These are phyloP conservation scores for Dicentrarchus labrax DNA, from an alignment of 2,113 vertebrate genomes.

Conservation along the genomic window DNA sequence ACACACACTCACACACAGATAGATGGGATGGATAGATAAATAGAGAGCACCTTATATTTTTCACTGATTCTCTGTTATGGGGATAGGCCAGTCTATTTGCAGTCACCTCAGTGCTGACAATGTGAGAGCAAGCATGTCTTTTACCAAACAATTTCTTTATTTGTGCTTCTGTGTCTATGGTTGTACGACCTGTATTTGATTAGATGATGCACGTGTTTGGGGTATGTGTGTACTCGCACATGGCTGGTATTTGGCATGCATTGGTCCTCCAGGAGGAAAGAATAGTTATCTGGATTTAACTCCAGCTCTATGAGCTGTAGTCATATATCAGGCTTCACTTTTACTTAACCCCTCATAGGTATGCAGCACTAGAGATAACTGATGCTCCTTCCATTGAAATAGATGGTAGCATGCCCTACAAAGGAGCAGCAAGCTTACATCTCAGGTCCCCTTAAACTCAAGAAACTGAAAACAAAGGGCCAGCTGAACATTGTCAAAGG, in stretches of 20 bases:
- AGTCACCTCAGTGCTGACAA: conserved; percentile 34
- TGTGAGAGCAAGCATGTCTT: neutral
- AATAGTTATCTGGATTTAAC: neutral
- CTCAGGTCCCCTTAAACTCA: neutral
- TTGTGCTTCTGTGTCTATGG: neutral
- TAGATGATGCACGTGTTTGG: neutral
- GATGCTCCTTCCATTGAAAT: neutral
- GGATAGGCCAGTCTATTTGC: conserved; percentile 37
- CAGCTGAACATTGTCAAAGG: neutral
- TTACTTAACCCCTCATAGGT: neutral
- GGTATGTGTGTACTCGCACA: neutral
- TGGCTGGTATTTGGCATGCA: neutral
- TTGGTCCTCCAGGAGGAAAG: neutral
- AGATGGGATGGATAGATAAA: neutral
- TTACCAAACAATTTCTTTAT: neutral
- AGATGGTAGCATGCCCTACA: neutral
- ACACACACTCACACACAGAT: neutral
- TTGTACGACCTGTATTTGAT: neutral
- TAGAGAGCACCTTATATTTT: neutral
- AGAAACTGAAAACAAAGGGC: neutral
- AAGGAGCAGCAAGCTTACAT: neutral
- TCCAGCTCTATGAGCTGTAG: neutral
- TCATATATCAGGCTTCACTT: neutral
- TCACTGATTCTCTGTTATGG: neutral
- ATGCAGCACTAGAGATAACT: neutral